Base-by-base conservation (phyloP, 2,113 vertebrate species). In the Chunga burmeisteri region DNA sequence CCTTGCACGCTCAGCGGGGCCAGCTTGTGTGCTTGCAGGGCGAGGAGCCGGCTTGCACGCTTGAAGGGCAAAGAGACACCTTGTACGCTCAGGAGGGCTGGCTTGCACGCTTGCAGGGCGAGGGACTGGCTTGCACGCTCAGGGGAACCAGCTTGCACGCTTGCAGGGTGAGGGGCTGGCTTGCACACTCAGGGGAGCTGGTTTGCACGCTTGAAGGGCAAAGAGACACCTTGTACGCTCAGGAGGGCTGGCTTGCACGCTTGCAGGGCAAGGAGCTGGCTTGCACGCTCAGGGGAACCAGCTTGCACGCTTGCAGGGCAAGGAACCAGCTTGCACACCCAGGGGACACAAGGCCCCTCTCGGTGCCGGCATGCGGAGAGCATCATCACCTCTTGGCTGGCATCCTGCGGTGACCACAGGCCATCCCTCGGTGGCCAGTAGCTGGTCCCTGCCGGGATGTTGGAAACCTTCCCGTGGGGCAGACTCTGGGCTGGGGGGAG, bases 41-140 rank as follows among this genome's bases (percentile, higher is more conserved):
- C 4, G 0, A 5, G 38, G 44, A 53, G 46, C 30, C 3, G 10
- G 2, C 8, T 20, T 29, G 62, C 19, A 34, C 6, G 1, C 27
- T 50, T 4, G 7, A 29, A 1, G 80, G 46, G 47, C 20, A 10
- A 63, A 65, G 58, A 30, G 77, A 9, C 2, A 2, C 11, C 21
- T 38, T 21, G 27, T 29, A 34, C 11, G 2, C n/a, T 27, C 27
- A 14, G 11, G 15, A 19, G 32, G 32, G 40, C 21, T 10, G 9
- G 4, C 5, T 21, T 18, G 32, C 7, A 6, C 2, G 4, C 36
- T 30, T 12, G 4, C 19, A 29, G 47, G 56, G 25, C 11, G 9
- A 36, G 30, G 59, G 44, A 8, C 13, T 2, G 4, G 6, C 3
- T 30, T 26, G 21, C 16, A 27, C 21, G 2, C 79, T 29, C 26